Conservation (phyloP, 2,797 vertebrate genomes). For the Malurus leucopterus region DNA sequence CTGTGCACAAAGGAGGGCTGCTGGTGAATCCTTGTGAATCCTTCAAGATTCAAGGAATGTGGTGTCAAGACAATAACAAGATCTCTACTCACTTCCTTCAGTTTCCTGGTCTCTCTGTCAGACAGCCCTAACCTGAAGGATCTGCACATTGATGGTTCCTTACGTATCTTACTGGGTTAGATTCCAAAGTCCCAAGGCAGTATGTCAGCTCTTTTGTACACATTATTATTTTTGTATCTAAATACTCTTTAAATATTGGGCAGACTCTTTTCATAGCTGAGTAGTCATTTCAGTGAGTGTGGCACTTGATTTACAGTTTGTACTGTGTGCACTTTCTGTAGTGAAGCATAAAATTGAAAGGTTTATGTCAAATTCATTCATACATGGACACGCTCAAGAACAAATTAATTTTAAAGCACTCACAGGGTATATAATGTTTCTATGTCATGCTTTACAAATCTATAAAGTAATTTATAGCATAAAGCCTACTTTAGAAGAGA, state of each 20-base stretch:
- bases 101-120: not conserved
- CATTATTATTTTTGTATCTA: constrained; percentile 3
- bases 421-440: constrained; percentile 60
- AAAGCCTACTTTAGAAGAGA: constrained; percentile 51
- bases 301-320: constrained; percentile 59
- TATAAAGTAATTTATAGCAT: constrained; percentile 53
- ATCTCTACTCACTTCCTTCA: not conserved
- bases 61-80: accelerated
- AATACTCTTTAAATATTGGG: constrained; percentile 45
- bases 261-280: constrained; percentile 30
- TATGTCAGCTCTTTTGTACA: not conserved
- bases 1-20: accelerated
- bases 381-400: constrained; percentile 58
- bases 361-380: constrained; percentile 64
- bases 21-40: not conserved
- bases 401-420: constrained; percentile 72
- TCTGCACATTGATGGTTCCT: not conserved
- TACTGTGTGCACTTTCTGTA: constrained; percentile 56
- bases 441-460: constrained; percentile 62
- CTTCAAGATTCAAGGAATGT: not conserved
- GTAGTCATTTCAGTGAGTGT: constrained; percentile 41
- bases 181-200: not conserved
- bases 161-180: not conserved
- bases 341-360: constrained; percentile 62
- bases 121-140: not conserved